A percentile compares a stretch with the other conserved stretches of the same genome.
phyloP scores from a whole-genome alignment of 2,797 vertebrate species.

The Hapalemur alaotrensis region DNA sequence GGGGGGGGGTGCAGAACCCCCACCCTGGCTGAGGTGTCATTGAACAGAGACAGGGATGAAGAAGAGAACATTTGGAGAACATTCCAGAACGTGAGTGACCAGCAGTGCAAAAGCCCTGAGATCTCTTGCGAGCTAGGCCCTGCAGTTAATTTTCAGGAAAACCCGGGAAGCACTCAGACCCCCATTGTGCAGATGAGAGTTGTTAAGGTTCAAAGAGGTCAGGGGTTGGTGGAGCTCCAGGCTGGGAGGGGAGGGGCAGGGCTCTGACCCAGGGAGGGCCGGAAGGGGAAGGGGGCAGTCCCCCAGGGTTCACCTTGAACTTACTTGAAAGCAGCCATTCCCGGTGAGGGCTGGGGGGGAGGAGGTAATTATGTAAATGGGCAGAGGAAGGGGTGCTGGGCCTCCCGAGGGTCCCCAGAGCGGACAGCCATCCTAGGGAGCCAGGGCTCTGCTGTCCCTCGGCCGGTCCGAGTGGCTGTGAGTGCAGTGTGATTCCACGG shows the following conservation, averaged over 20 bases:
- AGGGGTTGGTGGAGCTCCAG: neutral
- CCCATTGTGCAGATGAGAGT: neutral
- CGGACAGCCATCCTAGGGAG: accelerated
- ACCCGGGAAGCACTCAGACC: neutral
- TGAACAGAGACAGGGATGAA: neutral
- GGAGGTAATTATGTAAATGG: neutral
- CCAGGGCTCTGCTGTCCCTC: neutral
- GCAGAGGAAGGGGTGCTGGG: no score
- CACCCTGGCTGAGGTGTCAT: neutral
- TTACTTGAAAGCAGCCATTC: neutral
- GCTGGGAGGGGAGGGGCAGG: no score
- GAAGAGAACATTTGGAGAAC: neutral
- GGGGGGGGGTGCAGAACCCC: no score
- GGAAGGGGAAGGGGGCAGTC: neutral
- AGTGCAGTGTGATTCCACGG: neutral
- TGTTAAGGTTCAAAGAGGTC: neutral
- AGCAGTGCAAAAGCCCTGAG: neutral
- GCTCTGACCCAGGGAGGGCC: neutral
- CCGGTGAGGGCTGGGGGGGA: accelerated
- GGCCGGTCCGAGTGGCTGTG: neutral
- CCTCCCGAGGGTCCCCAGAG: neutral
- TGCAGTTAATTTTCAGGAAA: neutral
- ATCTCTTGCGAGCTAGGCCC: neutral
- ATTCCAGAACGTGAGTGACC: neutral
- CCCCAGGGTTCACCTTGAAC: neutral